A percentile compares a stretch with the other conserved stretches of the same genome.
Conservation (phyloP, 1,140 invertebrate species). For the Scaptomyza montana region DNA sequence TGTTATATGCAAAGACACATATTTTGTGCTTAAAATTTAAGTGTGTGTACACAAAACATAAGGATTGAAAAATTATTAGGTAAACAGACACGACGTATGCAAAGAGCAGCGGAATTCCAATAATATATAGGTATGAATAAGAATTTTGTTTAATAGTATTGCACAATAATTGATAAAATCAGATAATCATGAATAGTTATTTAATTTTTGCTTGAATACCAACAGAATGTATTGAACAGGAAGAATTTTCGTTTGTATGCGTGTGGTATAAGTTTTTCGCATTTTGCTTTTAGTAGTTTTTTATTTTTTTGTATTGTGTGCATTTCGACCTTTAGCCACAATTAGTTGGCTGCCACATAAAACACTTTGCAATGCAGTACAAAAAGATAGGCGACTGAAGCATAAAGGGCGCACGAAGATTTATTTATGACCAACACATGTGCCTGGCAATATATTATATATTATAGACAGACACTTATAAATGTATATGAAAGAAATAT, state of each 20-base stretch:
- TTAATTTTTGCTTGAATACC: neutral
- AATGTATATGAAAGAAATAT: conserved; percentile 7
- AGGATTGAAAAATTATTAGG: neutral
- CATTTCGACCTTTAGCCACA: conserved; percentile 30
- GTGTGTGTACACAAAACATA: too few relatives aligned
- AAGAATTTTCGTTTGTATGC: neutral
- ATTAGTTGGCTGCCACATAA: conserved; percentile 28
- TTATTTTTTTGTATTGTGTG: neutral
- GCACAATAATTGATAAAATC: too few relatives aligned
- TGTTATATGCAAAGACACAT: conserved; percentile 10
- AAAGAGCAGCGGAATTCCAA: too few relatives aligned
- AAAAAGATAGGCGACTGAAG: conserved; percentile 21
- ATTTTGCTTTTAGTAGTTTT: neutral
- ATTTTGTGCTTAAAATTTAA: conserved; percentile 18
- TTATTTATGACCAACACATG: conserved; percentile 68
- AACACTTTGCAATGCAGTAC: conserved; percentile 30
- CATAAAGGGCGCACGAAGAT: conserved; percentile 35
- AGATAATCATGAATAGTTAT: too few relatives aligned
- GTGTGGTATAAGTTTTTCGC: neutral
- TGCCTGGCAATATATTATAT: conserved; percentile 10
- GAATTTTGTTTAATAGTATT: too few relatives aligned
- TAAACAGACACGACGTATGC: neutral
- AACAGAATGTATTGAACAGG: neutral
- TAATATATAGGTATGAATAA: too few relatives aligned
- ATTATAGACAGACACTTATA: conserved; percentile 3